Evolutionary conservation across 2,113 vertebrate species (phyloP).

Genomic region (Macquaria australasica): DNA sequence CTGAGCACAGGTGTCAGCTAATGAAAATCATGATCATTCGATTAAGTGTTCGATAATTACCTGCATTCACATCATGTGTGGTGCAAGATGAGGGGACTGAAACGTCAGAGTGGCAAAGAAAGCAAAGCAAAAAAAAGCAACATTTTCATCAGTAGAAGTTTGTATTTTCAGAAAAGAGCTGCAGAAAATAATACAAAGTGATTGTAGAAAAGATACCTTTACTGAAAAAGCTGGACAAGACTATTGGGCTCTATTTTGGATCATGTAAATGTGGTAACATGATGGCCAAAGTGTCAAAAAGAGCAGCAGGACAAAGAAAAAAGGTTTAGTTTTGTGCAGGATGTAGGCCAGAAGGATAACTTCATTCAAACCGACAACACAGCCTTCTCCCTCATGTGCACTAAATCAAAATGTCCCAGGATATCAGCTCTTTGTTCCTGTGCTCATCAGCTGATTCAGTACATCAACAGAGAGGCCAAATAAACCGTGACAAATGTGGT

Average conservation of each 20-base stretch:
- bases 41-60: constrained; percentile 31
- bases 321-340: background rate
- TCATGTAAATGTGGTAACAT: background rate
- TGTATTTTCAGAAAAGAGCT: background rate
- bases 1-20: constrained; percentile 21
- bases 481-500: constrained; percentile 21
- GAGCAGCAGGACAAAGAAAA: background rate
- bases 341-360: background rate
- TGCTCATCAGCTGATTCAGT: constrained; percentile 13
- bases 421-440: constrained; percentile 29
- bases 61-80: background rate
- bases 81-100: background rate
- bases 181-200: background rate
- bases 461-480: constrained; percentile 34
- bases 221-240: background rate
- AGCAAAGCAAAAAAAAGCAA: background rate
- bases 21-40: background rate
- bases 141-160: background rate
- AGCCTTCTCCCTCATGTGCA: background rate
- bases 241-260: background rate
- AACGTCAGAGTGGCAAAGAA: constrained; percentile 16
- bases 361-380: background rate
- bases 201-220: background rate
- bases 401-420: constrained; percentile 8
- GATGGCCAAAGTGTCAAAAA: background rate